Percentiles rank a stretch among this genome's conserved stretches.
phyloP scores from a whole-genome alignment of 2,888 invertebrate genomes.

The Tryphoninae sp. region DNA sequence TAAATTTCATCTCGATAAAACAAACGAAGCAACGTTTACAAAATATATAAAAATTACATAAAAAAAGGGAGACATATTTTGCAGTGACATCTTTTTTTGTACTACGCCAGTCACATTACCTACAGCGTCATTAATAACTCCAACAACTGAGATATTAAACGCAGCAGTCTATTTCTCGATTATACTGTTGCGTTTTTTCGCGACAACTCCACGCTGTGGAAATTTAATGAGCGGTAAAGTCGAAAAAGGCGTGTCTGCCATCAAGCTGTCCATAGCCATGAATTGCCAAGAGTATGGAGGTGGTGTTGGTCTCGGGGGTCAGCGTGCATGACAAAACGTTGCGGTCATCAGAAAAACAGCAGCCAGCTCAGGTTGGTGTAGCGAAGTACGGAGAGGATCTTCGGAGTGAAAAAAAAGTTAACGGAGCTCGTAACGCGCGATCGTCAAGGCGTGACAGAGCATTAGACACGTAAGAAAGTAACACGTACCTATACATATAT shows the following conservation, averaged over 20 bases:
- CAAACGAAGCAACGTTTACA: too few species aligned
- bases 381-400: conserved; percentile 1
- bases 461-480: conserved; percentile 61
- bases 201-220: conserved; percentile 13
- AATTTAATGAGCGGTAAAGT: conserved; percentile 24
- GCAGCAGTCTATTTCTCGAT: conserved; percentile 9
- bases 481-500: conserved; percentile 35
- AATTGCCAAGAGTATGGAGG: conserved; percentile 4
- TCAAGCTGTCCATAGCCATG: conserved; percentile 10
- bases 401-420: conserved; percentile 68
- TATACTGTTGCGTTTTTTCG: conserved; percentile 39
- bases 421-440: conserved; percentile 77
- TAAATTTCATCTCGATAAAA: too few species aligned
- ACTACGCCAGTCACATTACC: background rate
- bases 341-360: conserved; percentile 57
- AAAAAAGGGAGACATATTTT: background rate
- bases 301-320: conserved; percentile 24
- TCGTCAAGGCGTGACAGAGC: conserved; percentile 76
- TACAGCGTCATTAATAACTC: conserved; percentile 3
- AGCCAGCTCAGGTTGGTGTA: conserved; percentile 27
- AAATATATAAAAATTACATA: too few species aligned
- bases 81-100: background rate
- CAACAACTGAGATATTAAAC: conserved; percentile 2
- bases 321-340: conserved; percentile 64
- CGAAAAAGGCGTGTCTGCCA: background rate